Conservation (phyloP, 2,888 invertebrate genomes). For the Apantesis nais region DNA sequence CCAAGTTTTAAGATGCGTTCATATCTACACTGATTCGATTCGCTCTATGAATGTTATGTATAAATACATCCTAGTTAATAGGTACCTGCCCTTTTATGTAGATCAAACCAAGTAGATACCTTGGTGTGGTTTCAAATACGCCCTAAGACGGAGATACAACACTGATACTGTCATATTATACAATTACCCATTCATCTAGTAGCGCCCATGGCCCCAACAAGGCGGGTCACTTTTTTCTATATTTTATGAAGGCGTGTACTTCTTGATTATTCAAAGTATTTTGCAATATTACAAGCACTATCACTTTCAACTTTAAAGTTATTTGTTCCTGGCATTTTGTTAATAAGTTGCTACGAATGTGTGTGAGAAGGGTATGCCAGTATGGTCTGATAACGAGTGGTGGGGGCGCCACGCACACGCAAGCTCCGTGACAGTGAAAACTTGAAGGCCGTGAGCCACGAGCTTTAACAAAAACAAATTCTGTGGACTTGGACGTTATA, state of each 20-base stretch:
- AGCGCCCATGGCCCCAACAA: background rate
- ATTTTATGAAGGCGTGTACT: background rate
- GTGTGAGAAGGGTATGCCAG: slow-evolving; percentile 15
- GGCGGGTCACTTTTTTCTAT: background rate
- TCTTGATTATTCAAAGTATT: slow-evolving; percentile 2
- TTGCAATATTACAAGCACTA: background rate
- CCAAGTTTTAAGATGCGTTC: background rate
- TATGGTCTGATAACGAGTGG: slow-evolving; percentile 12
- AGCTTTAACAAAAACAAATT: slow-evolving; percentile 4
- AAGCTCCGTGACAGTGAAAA: slow-evolving; percentile 60
- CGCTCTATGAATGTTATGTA: background rate
- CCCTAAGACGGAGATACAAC: background rate
- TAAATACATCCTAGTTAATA: background rate
- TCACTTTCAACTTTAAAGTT: slow-evolving; percentile 5
- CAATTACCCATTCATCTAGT: background rate
- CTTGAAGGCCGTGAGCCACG: slow-evolving; percentile 50
- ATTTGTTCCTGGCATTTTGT: background rate
- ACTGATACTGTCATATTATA: background rate
- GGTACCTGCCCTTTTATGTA: background rate
- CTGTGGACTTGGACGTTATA: background rate
- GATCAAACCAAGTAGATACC: background rate
- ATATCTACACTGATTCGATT: background rate
- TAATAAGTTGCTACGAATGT: slow-evolving; percentile 13
- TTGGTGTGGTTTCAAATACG: background rate
- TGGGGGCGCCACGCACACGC: slow-evolving; percentile 42